phyloP scores from a whole-genome alignment of 2,888 invertebrate species.

The Rhopalosiphum nymphaeae region DNA sequence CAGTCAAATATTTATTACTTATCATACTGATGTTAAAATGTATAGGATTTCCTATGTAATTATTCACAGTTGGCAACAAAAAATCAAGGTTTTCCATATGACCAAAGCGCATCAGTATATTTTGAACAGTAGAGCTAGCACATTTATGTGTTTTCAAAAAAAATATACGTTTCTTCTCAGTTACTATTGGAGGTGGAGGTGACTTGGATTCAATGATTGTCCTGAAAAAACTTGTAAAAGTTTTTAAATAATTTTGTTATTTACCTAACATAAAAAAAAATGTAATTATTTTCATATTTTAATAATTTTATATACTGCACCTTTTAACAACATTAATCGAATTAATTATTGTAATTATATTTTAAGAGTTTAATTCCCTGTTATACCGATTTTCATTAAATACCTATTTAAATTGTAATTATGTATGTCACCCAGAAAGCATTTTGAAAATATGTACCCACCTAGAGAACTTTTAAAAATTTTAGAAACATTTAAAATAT shows the following conservation, averaged over 20 bases:
- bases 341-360: neutral
- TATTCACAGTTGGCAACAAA: conserved; percentile 66
- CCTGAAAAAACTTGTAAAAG: conserved; percentile 25
- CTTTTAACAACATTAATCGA: neutral
- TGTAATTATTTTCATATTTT: neutral
- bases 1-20: conserved; percentile 58
- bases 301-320: neutral
- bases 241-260: neutral
- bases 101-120: conserved; percentile 68
- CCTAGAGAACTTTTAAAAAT: no score
- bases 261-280: neutral
- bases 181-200: neutral
- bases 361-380: neutral
- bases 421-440: neutral
- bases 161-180: conserved; percentile 66
- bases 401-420: neutral
- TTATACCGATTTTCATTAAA: neutral
- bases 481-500: no score
- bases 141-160: conserved; percentile 68
- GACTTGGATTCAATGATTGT: neutral
- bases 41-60: conserved; percentile 67
- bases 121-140: conserved; percentile 68
- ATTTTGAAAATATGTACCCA: no score
- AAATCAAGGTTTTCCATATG: conserved; percentile 66
- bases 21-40: conserved; percentile 66